Base-by-base conservation (phyloP, 2,797 vertebrate species). In the Apogon talboti region DNA sequence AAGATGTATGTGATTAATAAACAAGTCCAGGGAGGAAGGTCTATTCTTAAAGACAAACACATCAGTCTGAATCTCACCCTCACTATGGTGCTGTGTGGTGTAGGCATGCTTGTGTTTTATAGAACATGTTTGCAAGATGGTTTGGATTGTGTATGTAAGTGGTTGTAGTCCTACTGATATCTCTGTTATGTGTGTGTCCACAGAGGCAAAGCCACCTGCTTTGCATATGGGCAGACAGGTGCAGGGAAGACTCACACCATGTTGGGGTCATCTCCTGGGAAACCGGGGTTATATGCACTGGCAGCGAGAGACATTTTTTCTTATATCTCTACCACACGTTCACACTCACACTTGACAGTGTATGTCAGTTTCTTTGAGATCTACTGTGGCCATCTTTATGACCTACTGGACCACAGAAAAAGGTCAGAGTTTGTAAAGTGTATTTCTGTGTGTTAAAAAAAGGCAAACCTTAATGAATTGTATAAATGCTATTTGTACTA, bases 361-460 rank as follows among this genome's bases (percentile, higher is more conserved):
- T 93, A 92, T 74, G 94, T 97, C 89, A 98, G 96, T 74, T 97
- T 97, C 86, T 97, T 96, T 81, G 96, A 98, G 89, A 97, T 98
- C 79, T 98, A 98, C 92, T 96, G 96, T 28, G 95, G 96, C 66
- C 96, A 96, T 71, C 94, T 98, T 55, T 97, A 96, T 71, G 96
- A 98, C 87, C 89, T 98, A 72, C 88, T 98, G 53, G 94, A 96
- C 73, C 89, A 92, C 87, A 95, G 95, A 66, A 96, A 96, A 90
- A 95, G 95, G 96, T 97, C 14, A 63, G 76, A 66, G 19, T 48
- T 16, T 16, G 24, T 47, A 28, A 5, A 28, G 28, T 54, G 15
- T 38, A 12, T 40, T 12, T 53, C 6, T 7, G 21, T 42, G 13
- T 54, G 38, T 55, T 35, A 19, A 43, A 59, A 66, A 40, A 21